Evolutionary conservation across 2,113 vertebrate genomes (phyloP), one percentile per base, ranked within the genome.

Genomic region (Leucoraja erinaceus): DNA sequence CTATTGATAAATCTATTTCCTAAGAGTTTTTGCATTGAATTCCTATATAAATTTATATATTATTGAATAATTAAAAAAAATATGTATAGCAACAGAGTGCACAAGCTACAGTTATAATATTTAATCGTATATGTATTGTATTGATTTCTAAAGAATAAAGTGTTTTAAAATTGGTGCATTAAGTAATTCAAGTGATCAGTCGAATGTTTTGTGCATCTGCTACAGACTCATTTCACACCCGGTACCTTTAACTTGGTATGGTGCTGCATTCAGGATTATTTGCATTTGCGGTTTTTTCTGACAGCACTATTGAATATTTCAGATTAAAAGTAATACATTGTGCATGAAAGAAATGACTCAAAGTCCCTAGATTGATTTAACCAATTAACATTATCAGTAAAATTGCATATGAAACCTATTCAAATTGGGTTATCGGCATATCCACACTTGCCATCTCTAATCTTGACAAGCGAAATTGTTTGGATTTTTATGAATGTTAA

Each of bases 121-220:
- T 91, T 91, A 91, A 91, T 91, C 88, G 38, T 47, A 72, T 74
- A 54, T 25, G 1, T 31, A 14, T 61, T n/a, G 12, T 63, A 18
- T 63, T 88, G 59, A 88, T 88, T 88, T 88, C 83, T 66, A 31
- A 72, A 88, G 83, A 88, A 88, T 88, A 63, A 88, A 88, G n/a
- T 63, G 63, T 88, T 88, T 88, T 31, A 63, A 88, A 88, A 66
- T 31, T 63, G 28, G 4, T 86, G 79, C 61, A n/a, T 63, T 31
- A 66, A 63, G 28, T 63, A 31, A 88, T 63, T 88, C 47, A 83
- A 16, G 59, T 33, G 25, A 2, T 63, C 56, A 86, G 10, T 86
- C n/a, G 28, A 28, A n/a, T 33, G 11, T 86, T 25, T 83, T 56
- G 28, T 28, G 10, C n/a, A 63, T 31, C 83, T 66, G 16, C 8